Conservation (phyloP, 92 coral and sea anemone species). For the Porites lobata region DNA sequence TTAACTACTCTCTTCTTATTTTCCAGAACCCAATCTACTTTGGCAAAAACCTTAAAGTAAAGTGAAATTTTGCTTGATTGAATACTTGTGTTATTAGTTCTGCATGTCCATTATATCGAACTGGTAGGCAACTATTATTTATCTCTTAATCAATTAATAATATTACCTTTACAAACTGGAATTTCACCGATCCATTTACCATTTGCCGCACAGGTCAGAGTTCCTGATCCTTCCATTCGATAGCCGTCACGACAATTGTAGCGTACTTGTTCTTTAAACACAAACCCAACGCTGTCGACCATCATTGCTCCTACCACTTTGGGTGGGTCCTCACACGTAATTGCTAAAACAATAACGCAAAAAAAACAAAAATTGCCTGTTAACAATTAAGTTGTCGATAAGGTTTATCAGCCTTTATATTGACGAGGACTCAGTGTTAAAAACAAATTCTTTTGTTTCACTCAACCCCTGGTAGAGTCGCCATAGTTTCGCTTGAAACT, state of each 20-base stretch:
- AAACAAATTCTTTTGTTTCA: no score
- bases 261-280: conserved; percentile 47
- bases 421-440: no score
- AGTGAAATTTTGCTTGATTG: no score
- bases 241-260: conserved; percentile 67
- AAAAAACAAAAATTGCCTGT: background rate
- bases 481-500: no score
- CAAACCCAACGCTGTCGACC: conserved; percentile 42
- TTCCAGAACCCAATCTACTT: no score
- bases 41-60: no score
- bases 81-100: background rate
- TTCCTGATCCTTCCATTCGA: conserved; percentile 23
- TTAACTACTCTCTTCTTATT: no score
- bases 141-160: no score
- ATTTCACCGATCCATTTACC: conserved; percentile 70
- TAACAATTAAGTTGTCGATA: background rate
- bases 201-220: conserved; percentile 55
- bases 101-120: background rate
- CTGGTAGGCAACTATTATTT: background rate
- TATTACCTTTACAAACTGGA: conserved; percentile 67
- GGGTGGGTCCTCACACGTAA: conserved; percentile 67
- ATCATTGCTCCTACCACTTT: conserved; percentile 34
- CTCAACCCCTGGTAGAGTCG: no score
- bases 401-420: background rate
- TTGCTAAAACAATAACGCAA: conserved; percentile 21